Percentiles rank a stretch among this genome's conserved stretches.
Evolutionary conservation across 2,113 vertebrate genomes (phyloP).

Genomic region (Lates calcarifer): DNA sequence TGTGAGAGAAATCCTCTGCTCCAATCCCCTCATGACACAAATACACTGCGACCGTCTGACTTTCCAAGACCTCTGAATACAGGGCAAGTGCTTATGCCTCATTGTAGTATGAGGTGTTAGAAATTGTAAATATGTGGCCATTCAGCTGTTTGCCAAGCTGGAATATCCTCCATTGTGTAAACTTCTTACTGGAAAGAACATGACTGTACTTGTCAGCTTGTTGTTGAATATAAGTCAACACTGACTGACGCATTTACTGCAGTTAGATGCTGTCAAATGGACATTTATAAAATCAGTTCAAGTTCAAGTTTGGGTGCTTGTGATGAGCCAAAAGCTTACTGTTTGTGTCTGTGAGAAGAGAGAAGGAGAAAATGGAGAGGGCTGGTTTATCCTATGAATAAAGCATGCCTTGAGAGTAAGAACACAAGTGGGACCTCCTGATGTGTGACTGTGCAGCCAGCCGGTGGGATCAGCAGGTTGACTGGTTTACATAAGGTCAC

Average conservation of each 20-base stretch:
- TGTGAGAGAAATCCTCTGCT: constrained; percentile 65
- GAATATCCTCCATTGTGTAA: constrained; percentile 44
- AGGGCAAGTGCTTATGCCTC: constrained; percentile 31
- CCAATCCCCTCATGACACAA: constrained; percentile 61
- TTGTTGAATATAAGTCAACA: constrained; percentile 1
- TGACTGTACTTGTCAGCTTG: background rate
- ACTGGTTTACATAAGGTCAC: constrained; percentile 73
- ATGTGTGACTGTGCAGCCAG: constrained; percentile 66
- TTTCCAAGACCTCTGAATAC: constrained; percentile 51
- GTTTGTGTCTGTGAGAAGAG: constrained; percentile 21
- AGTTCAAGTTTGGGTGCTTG: constrained; percentile 18
- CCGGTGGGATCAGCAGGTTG: constrained; percentile 58
- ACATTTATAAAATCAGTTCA: background rate
- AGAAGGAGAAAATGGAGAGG: background rate
- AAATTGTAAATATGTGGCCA: constrained; percentile 35
- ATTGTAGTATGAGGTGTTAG: constrained; percentile 26
- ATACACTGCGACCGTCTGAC: constrained; percentile 54
- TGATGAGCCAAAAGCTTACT: constrained; percentile 3
- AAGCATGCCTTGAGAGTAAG: constrained; percentile 62
- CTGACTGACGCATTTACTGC: constrained; percentile 36
- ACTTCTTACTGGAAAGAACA: constrained; percentile 30
- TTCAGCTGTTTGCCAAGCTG: constrained; percentile 10
- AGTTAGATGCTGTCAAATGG: constrained; percentile 15
- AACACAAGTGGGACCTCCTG: constrained; percentile 57
- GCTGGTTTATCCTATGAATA: constrained; percentile 69